A percentile compares a stretch with the other conserved stretches of the same genome.
These are phyloP conservation scores for Hypocryptadius cinnamomeus DNA, from an alignment of 2,113 vertebrate genomes.

Conservation along the genomic window DNA sequence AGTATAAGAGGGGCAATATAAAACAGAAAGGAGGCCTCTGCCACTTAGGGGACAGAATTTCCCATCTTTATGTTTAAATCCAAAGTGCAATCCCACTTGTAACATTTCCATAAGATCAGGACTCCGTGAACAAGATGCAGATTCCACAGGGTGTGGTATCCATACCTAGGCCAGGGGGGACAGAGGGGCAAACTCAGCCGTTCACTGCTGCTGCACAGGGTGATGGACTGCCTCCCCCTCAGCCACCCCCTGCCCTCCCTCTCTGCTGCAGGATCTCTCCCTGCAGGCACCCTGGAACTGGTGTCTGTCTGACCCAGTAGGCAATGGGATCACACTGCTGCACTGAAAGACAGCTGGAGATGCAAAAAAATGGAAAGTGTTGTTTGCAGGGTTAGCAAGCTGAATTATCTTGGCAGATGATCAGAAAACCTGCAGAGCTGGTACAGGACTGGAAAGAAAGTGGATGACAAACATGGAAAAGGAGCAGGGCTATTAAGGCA, in stretches of 20 bases:
- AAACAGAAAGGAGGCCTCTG: background rate
- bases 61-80: background rate
- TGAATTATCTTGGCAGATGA: background rate
- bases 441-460: background rate
- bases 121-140: background rate
- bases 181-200: background rate
- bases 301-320: accelerated
- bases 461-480: background rate
- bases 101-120: background rate
- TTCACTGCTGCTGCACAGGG: accelerated
- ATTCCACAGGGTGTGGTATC: background rate
- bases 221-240: background rate
- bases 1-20: background rate
- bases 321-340: background rate
- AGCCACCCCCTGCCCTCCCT: accelerated
- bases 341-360: background rate
- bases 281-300: background rate
- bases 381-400: background rate
- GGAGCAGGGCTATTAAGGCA: background rate
- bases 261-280: background rate
- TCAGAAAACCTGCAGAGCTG: background rate
- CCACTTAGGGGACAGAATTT: background rate
- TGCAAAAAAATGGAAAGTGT: background rate
- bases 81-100: background rate
- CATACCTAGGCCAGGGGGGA: background rate